phyloP scores from a whole-genome alignment of 2,888 invertebrate species.

The Stomorhina lunata region DNA sequence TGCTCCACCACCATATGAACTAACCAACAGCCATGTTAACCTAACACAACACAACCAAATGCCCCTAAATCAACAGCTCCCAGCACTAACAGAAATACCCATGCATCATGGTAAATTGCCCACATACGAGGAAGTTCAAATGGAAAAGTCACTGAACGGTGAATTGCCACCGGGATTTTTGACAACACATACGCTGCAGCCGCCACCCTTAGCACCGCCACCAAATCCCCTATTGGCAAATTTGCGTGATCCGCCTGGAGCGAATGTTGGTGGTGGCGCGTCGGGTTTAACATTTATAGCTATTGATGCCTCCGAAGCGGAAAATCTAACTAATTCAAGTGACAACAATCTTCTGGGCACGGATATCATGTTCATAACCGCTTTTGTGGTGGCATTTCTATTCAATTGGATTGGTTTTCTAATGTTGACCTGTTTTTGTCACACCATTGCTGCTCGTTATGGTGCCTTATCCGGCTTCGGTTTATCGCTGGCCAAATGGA shows the following conservation, averaged over 20 bases:
- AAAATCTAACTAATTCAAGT: constrained; percentile 85
- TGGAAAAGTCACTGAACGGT: constrained; percentile 90
- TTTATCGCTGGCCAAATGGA: constrained; percentile 96
- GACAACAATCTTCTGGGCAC: constrained; percentile 93
- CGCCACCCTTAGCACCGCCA: constrained; percentile 75
- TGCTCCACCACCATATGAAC: constrained; percentile 93
- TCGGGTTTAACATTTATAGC: constrained; percentile 87
- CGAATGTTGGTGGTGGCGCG: constrained; percentile 67
- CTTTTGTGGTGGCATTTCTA: constrained; percentile 96
- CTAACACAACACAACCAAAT: constrained; percentile 56
- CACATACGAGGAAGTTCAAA: constrained; percentile 94
- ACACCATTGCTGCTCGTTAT: constrained; percentile 95
- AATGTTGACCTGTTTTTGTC: constrained; percentile 94
- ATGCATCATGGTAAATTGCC: constrained; percentile 85
- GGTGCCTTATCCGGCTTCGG: constrained; percentile 96
- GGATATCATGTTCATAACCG: constrained; percentile 95
- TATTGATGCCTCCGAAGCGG: constrained; percentile 86
- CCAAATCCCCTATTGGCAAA: constrained; percentile 73
- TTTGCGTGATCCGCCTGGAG: constrained; percentile 69
- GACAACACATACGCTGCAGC: constrained; percentile 73
- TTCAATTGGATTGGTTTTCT: constrained; percentile 98
- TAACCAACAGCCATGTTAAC: constrained; percentile 74
- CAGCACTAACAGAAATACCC: constrained; percentile 71
- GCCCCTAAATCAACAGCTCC: constrained; percentile 44
- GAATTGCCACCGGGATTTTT: constrained; percentile 81